Evolutionary conservation across 2,113 vertebrate species (phyloP).

Genomic region (Python bivittatus): DNA sequence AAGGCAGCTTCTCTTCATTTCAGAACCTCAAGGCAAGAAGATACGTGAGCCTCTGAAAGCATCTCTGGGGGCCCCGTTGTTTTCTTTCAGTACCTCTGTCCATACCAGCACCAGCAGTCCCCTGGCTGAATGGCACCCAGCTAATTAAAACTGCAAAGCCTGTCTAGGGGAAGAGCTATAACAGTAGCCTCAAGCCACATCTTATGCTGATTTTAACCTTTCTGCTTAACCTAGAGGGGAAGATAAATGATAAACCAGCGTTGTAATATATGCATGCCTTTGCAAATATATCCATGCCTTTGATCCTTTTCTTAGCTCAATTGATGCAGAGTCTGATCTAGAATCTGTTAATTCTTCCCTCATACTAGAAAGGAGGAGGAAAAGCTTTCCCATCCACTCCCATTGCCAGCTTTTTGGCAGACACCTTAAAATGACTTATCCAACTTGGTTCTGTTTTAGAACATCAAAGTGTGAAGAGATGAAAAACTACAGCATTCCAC

Average conservation of each 20-base stretch:
- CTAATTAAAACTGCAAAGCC: neutral
- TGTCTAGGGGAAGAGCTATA: neutral
- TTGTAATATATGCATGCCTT: neutral
- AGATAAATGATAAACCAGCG: neutral
- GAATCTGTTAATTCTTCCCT: neutral
- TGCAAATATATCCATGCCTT: neutral
- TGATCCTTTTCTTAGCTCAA: neutral
- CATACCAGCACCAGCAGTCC: neutral
- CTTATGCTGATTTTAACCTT: neutral
- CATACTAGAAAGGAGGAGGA: neutral
- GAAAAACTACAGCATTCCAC: neutral
- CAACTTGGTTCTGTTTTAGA: neutral
- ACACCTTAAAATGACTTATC: neutral
- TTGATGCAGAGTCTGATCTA: neutral
- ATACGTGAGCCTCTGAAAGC: neutral
- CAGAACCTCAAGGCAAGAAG: neutral
- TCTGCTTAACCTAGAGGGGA: neutral
- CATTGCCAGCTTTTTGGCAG: no score
- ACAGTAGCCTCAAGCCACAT: neutral
- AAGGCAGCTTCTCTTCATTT: neutral
- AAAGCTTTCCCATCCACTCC: neutral
- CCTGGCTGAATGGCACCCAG: neutral
- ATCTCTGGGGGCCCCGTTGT: neutral
- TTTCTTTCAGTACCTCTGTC: neutral
- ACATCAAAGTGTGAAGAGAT: neutral